A percentile compares a stretch with the other conserved stretches of the same genome.
phyloP scores from a whole-genome alignment of 2,113 vertebrate genomes.

The Cinclus mexicanus region DNA sequence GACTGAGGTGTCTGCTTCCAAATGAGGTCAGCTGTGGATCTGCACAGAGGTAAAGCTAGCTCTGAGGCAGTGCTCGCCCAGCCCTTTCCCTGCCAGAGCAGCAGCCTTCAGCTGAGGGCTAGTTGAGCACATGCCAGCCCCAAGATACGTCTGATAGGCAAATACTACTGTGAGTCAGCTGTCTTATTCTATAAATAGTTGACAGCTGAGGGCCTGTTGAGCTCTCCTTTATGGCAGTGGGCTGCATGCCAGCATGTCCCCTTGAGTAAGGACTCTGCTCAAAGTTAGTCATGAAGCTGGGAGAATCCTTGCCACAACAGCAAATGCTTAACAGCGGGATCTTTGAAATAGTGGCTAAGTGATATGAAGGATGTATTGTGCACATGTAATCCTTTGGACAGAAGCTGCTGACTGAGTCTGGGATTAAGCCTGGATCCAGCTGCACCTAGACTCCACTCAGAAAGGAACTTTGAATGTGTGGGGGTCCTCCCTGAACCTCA shows the following conservation, averaged over 20 bases:
- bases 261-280: neutral
- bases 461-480: neutral
- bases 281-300: neutral
- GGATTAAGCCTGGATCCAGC: neutral
- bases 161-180: neutral
- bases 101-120: neutral
- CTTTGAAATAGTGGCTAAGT: neutral
- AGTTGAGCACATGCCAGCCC: neutral
- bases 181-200: neutral
- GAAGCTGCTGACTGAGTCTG: neutral
- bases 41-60: neutral
- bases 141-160: neutral
- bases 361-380: neutral
- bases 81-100: neutral
- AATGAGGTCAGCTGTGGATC: rapidly evolving
- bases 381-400: neutral
- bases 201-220: neutral
- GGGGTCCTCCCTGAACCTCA: neutral
- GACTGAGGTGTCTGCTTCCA: rapidly evolving
- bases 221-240: neutral
- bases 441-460: neutral
- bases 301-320: neutral
- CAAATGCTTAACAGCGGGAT: neutral
- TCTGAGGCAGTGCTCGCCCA: neutral
- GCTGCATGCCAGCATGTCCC: neutral